phyloP scores from a whole-genome alignment of 2,113 vertebrate species.

The Gadus macrocephalus region DNA sequence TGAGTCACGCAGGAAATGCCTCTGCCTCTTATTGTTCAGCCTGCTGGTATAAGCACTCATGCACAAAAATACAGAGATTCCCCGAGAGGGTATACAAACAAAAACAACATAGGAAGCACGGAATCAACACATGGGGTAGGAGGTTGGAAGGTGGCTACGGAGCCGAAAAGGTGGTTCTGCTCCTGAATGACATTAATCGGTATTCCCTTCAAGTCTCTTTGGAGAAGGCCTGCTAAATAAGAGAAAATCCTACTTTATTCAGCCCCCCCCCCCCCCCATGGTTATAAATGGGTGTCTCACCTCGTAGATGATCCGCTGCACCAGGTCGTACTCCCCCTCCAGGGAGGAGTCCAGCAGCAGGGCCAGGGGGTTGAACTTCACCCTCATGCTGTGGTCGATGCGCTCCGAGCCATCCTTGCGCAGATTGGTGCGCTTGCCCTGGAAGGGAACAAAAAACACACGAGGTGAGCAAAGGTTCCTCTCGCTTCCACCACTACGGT shows the following conservation, averaged over 20 bases:
- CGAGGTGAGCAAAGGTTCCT: background rate
- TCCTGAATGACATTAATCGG: no score
- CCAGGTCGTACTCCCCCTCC: slow-evolving; percentile 96
- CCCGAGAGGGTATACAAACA: no score
- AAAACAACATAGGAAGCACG: background rate
- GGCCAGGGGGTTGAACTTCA: slow-evolving; percentile 95
- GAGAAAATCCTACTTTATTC: no score
- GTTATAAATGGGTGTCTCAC: slow-evolving; percentile 58
- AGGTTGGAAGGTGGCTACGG: no score
- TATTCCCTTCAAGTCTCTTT: no score
- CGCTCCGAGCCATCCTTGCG: slow-evolving; percentile 88
- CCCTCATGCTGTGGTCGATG: slow-evolving; percentile 90
- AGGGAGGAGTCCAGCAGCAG: slow-evolving; percentile 94
- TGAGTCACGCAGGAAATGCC: no score
- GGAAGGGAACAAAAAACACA: slow-evolving; percentile 12
- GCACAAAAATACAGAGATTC: no score
- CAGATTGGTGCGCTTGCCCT: slow-evolving; percentile 97
- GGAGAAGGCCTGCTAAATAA: no score
- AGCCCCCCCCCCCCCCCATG: no score
- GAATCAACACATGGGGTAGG: background rate
- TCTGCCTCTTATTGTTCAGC: background rate
- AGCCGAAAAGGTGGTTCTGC: no score
- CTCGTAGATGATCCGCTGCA: slow-evolving; percentile 98
- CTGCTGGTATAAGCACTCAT: background rate
- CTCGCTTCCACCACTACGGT: no score